Evolutionary conservation across 2,113 vertebrate genomes (phyloP).

Genomic region (Anthoscopus minutus): DNA sequence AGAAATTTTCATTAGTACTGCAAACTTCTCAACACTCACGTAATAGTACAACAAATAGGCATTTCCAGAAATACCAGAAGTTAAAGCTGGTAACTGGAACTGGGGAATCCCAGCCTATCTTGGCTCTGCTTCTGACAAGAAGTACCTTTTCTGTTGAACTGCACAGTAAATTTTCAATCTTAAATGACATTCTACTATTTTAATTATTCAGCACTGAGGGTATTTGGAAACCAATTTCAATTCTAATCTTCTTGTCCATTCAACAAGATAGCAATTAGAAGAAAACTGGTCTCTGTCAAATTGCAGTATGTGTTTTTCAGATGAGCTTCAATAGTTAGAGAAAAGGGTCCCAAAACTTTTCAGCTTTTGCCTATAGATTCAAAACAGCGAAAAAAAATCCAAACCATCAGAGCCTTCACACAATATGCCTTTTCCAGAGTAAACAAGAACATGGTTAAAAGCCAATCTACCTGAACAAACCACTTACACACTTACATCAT

Average conservation of each 20-base stretch:
- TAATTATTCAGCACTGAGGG: neutral
- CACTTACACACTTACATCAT: neutral
- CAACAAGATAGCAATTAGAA: neutral
- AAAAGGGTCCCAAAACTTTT: neutral
- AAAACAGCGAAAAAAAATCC: neutral
- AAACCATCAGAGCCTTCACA: neutral
- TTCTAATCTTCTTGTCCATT: neutral
- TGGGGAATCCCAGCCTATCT: constrained; percentile 49
- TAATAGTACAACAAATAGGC: neutral
- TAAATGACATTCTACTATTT: neutral
- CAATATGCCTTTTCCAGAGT: neutral
- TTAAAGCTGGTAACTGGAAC: constrained; percentile 13
- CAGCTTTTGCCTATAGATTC: neutral
- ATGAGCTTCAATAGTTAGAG: neutral
- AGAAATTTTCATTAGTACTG: neutral
- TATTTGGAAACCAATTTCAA: neutral
- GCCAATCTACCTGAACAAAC: neutral
- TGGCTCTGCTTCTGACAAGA: constrained; percentile 24
- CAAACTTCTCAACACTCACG: neutral
- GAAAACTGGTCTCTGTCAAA: neutral
- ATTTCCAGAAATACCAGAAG: constrained; percentile 59
- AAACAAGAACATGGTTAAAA: neutral
- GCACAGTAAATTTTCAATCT: neutral
- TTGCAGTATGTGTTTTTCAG: neutral
- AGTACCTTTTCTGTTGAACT: constrained; percentile 14